Evolutionary conservation across 2,888 invertebrate species (phyloP), one percentile per base, ranked within the genome.

Genomic region (Apocheima hispidaria): DNA sequence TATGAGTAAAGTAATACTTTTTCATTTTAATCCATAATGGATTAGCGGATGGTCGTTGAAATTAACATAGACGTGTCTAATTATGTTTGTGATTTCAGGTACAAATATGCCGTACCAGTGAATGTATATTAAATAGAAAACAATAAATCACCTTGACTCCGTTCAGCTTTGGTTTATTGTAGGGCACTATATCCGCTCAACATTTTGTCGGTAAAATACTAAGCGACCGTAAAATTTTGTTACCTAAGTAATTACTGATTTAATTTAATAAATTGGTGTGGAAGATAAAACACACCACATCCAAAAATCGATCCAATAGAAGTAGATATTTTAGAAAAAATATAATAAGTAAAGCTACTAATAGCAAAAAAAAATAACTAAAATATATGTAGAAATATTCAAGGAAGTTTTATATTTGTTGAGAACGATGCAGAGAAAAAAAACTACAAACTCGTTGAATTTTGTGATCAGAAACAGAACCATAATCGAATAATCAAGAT

Each of bases 121-220:
- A 56, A 46, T 26, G 53, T 49, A 40, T 55, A 20, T 55, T 55
- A 26, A 46, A 51, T 56, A 40, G 40, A 52, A 62, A 49, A 68
- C 68, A 68, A 68, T 65, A 63, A 65, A 65, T 65, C 60, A 65
- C 68, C 65, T 68, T 68, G 68, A 67, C 64, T 59, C 23, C 20
- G 20, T 43, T 55, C 60, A 58, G 26, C 44, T 35, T 41, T 30
- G 26, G 51, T 53, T 60, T 57, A 55, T 62, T 49, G 52, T 62
- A 62, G 71, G 71, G 63, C 74, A 71, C 71, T 69, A 75, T 77
- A 76, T 80, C 79, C 79, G 78, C 71, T 67, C 53, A 54, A 60
- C 50, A 54, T 54, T 59, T 60, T 70, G 66, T 68, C 63, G 66
- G 58, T 60, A 69, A 60, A 61, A 66, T 69, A 73, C 50, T 64